These are phyloP conservation scores for Montipora sp. DNA, from an alignment of 64 coral and sea anemone species.

Conservation along the genomic window DNA sequence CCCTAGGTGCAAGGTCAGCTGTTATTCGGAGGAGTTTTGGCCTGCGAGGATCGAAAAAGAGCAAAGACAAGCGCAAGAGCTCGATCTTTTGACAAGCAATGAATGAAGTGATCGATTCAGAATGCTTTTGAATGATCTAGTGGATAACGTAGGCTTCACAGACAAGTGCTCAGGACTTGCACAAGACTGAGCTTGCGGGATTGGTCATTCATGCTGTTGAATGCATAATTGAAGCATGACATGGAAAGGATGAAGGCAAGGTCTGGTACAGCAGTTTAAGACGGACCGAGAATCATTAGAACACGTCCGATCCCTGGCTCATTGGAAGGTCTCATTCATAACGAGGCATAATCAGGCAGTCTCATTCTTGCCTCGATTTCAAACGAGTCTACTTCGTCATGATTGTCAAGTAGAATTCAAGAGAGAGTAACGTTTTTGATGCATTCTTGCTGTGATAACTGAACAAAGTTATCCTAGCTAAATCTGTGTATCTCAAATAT, in stretches of 20 bases:
- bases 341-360: too few species aligned
- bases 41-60: slow-evolving; percentile 78
- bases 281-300: too few species aligned
- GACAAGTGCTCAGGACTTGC: too few species aligned
- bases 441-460: not conserved
- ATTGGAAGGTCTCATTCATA: too few species aligned
- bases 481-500: not conserved
- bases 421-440: not conserved
- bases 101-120: not conserved
- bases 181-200: not conserved
- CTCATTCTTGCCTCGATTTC: not conserved
- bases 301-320: too few species aligned
- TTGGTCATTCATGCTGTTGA: not conserved
- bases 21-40: slow-evolving; percentile 88
- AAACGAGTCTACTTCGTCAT: not conserved
- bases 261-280: too few species aligned
- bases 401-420: not conserved
- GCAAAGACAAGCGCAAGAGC: slow-evolving; percentile 85
- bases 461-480: not conserved
- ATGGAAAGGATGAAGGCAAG: not conserved
- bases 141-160: too few species aligned
- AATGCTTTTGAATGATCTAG: too few species aligned
- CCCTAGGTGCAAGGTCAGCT: slow-evolving; percentile 62
- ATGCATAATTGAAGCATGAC: not conserved
- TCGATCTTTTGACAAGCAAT: slow-evolving; percentile 68